Evolutionary conservation across 1,140 invertebrate species (phyloP), one percentile per base, ranked within the genome.

Genomic region (Chymomyza costata): DNA sequence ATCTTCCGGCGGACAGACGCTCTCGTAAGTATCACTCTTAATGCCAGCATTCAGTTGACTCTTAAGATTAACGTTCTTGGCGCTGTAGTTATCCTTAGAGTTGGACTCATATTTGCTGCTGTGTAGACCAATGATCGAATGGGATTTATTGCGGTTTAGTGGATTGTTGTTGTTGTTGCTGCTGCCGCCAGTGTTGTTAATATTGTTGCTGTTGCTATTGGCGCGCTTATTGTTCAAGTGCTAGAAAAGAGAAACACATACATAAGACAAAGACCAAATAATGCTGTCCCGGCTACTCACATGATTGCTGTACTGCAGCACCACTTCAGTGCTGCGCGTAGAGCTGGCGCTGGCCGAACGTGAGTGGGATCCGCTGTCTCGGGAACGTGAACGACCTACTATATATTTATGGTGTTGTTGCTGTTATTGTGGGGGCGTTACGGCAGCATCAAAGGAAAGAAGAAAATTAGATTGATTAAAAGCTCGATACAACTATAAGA

Each of bases 311-410:
- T 84, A 85, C 43, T 86, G 81, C 15, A 84, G 60, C 19, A 86
- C 61, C 18, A 86, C 68, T 44, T 86, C 84, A 11, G 82, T 84
- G 57, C 86, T 87, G 11, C 85, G 69, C 11, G 86, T 87, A 7
- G 87, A 88, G 45, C 87, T 89, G 19, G 88, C 88, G 50, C 89
- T 90, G 39, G 89, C 88, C 5, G 89, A 90, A 16, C 91, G 87
- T 57, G 90, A 91, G 85, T 92, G 91, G 32, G 90, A 91, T 34
- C 91, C 90, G n/a, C 90, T 91, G 80, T 92, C 90, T 8, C 89
- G 82, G 5, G 89, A 89, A 18, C 87, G 87, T 65, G 86, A 88
- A 21, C 84, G 62, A 16, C 84, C 84, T 14, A 68, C 65, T 32
- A 60, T 82, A 18, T 76, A 80, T 64, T 82, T 85, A n/a, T 71